Evolutionary conservation across 2,113 vertebrate genomes (phyloP).

Genomic region (Hippocampus comes): DNA sequence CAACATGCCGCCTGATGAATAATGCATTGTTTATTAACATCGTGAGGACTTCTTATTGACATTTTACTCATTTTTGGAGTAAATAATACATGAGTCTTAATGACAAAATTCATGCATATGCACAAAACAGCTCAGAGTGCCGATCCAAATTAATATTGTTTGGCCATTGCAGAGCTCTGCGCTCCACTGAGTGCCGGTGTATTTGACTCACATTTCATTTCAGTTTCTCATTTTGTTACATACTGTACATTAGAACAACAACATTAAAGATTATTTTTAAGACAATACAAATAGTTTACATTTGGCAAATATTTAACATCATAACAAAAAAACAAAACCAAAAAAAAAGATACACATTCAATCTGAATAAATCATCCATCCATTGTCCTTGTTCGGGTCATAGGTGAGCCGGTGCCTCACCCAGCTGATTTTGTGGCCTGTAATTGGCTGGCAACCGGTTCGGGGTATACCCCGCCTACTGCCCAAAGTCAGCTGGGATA

Average conservation of each 20-base stretch:
- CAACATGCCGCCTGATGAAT: too few relatives aligned
- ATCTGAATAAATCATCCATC: not conserved
- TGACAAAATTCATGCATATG: not conserved
- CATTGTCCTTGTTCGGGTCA: not conserved
- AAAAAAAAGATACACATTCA: too few relatives aligned
- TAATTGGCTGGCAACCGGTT: too few relatives aligned
- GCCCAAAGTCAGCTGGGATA: too few relatives aligned
- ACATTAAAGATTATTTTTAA: not conserved
- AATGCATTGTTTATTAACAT: too few relatives aligned
- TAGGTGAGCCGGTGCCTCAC: too few relatives aligned
- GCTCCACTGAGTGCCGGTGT: not conserved
- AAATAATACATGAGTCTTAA: not conserved
- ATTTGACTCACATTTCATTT: not conserved
- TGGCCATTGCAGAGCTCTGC: not conserved
- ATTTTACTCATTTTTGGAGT: not conserved
- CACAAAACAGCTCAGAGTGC: not conserved
- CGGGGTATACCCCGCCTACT: too few relatives aligned
- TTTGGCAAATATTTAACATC: not conserved
- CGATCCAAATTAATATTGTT: not conserved
- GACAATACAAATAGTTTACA: not conserved
- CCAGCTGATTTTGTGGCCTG: too few relatives aligned
- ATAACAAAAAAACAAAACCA: not conserved
- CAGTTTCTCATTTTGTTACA: not conserved
- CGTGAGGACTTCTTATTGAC: not conserved
- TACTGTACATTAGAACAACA: too few relatives aligned